phyloP scores from a whole-genome alignment of 2,113 vertebrate genomes.

The Tauraco erythrolophus region DNA sequence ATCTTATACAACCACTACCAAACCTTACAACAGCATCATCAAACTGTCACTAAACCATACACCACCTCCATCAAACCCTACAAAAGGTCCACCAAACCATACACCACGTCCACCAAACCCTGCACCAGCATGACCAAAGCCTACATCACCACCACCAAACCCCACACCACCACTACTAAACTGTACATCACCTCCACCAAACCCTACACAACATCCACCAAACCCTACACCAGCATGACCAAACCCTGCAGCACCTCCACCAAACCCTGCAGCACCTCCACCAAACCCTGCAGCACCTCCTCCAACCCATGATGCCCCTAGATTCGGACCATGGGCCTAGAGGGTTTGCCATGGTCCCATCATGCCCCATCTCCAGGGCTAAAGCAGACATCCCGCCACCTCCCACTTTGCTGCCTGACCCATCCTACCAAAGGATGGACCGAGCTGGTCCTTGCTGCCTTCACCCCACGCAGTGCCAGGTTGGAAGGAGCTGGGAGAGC shows the following conservation, averaged over 20 bases:
- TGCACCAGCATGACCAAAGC: not conserved
- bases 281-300: fast-evolving
- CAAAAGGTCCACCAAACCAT: not conserved
- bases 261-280: not conserved
- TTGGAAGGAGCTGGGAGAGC: not conserved
- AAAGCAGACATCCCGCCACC: not conserved
- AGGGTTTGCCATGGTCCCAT: not conserved
- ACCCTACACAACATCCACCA: not conserved
- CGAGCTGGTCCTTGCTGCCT: not conserved
- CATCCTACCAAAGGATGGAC: not conserved
- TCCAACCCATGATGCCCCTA: not conserved
- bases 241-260: not conserved
- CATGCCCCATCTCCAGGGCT: fast-evolving
- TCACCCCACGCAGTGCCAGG: fast-evolving
- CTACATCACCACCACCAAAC: not conserved
- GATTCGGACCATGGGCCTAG: not conserved
- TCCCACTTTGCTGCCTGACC: not conserved
- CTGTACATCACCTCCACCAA: not conserved
- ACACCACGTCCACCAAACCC: not conserved
- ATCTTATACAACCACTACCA: too few relatives aligned
- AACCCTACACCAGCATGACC: not conserved
- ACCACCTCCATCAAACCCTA: not conserved
- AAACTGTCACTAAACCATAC: not conserved
- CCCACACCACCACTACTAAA: not conserved
- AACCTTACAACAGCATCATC: fast-evolving